Base-by-base conservation (phyloP, 2,888 invertebrate genomes). In the Harpalus rubripes region DNA sequence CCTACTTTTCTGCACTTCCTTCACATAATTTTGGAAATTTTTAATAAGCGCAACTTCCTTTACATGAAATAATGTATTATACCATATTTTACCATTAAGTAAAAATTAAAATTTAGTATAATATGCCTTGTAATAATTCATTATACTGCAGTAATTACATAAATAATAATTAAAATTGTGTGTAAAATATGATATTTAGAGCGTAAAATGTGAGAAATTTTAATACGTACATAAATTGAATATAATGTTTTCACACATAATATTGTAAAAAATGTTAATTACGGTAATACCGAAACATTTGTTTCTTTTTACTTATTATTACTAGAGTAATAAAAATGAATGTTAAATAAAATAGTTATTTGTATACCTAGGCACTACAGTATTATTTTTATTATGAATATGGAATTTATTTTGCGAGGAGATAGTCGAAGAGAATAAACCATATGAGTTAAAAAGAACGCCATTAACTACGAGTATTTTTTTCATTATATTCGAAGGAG, bases 11-110 rank as follows among this genome's bases (percentile, higher is more conserved):
- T 68, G 7, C 39, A 41, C 39, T 32, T 68, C 68, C 63, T 22
- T 63, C 12, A 18, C 44, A 52, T 52, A 52, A 52, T 52, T 52
- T 52, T 52, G 44, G 44, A 52, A 52, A 52, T 12, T 52, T 52
- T 52, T 52, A 52, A 52, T 52, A 52, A 52, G 44, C 22, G 63
- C 26, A 63, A 63, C 22, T 63, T 63, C 63, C 63, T 26, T 52
- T 52, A 52, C 44, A 52, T 2, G 44, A 8, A 52, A 52, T 52
- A 12, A 52, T 52, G 1, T 12, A 52, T 10, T 52, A 32, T 32
- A 32, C 32, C 2, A 32, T 32, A 32, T 32, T 32, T 32, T 0
- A 32, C 5, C 32, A 32, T 32, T 32, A 32, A 32, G 32, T 32
- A 32, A 32, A 32, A 32, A 32, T 32, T 32, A 32, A 52, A 52